phyloP scores from a whole-genome alignment of 2,797 vertebrate genomes.

The Odontamblyopus rebecca region DNA sequence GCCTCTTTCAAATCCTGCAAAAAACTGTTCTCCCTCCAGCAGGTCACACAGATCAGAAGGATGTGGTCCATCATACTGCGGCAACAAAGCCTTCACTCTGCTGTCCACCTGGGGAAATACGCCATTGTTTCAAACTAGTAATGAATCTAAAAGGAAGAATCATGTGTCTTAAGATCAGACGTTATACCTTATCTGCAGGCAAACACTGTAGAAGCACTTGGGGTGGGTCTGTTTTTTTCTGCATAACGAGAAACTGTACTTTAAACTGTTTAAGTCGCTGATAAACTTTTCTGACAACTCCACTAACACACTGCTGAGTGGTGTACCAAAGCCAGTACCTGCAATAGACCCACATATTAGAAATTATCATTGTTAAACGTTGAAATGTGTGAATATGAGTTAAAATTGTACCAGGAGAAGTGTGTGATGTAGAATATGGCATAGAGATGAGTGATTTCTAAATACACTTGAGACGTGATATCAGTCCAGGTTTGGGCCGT shows the following conservation, averaged over 20 bases:
- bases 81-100: slow-evolving; percentile 67
- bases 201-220: slow-evolving; percentile 95
- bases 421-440: slow-evolving; percentile 90
- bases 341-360: slow-evolving; percentile 4
- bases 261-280: slow-evolving; percentile 88
- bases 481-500: slow-evolving; percentile 88
- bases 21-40: slow-evolving; percentile 96
- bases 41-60: slow-evolving; percentile 93
- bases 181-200: slow-evolving; percentile 85
- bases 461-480: slow-evolving; percentile 86
- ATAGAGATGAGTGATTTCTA: slow-evolving; percentile 88
- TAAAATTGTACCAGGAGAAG: slow-evolving; percentile 91
- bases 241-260: slow-evolving; percentile 92
- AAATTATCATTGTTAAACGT: background rate
- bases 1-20: slow-evolving; percentile 93
- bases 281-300: slow-evolving; percentile 87
- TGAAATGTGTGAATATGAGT: too few species aligned
- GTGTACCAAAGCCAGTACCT: slow-evolving; percentile 99
- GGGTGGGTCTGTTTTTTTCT: slow-evolving; percentile 87
- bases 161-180: background rate
- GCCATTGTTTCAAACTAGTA: background rate
- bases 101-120: slow-evolving; percentile 66
- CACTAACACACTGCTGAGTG: slow-evolving; percentile 85
- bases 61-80: slow-evolving; percentile 89
- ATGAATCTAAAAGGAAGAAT: background rate